These are phyloP conservation scores for Brienomyrus longianalis DNA, from an alignment of 2,113 vertebrate genomes.

Conservation along the genomic window DNA sequence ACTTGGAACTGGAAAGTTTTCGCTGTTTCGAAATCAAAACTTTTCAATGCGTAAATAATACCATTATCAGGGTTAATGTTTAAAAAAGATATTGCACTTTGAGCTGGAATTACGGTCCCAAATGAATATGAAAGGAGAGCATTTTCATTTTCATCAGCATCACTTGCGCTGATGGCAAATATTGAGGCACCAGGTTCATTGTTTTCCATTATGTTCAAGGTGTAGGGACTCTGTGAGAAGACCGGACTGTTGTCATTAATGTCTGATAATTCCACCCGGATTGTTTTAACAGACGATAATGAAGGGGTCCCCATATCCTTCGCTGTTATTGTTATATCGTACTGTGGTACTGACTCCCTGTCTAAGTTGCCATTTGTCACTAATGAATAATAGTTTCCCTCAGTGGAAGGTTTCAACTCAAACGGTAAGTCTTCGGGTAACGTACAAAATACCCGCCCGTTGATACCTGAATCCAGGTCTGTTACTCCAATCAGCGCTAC, in stretches of 20 bases:
- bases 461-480: neutral
- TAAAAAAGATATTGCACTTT: no score
- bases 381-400: neutral
- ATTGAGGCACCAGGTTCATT: no score
- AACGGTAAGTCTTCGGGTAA: neutral
- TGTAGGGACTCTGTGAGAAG: neutral
- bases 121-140: no score
- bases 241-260: neutral
- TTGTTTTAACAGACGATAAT: neutral
- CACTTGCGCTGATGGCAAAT: no score
- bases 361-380: neutral
- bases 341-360: neutral
- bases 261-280: neutral
- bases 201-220: neutral
- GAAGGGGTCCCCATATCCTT: neutral
- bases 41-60: neutral
- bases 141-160: no score
- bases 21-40: neutral
- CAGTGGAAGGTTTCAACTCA: neutral
- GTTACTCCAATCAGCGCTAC: neutral
- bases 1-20: neutral
- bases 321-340: neutral
- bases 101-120: no score
- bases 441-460: neutral
- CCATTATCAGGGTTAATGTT: neutral